Percentiles rank a stretch among this genome's conserved stretches.
Conservation (phyloP, 2,888 invertebrate genomes). For the Acronicta alni region DNA sequence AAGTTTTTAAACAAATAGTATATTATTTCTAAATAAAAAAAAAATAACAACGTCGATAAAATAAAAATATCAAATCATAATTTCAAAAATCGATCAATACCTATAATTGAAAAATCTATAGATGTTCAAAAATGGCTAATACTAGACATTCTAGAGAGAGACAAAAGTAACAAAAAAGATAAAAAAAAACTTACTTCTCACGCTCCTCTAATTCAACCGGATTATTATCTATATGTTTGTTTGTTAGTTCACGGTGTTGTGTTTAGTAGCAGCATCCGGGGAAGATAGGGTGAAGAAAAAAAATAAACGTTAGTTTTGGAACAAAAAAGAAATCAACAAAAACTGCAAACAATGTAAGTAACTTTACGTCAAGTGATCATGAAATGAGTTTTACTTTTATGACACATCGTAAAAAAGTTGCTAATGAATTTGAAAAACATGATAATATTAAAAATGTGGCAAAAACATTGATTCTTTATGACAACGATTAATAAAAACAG, state of each 20-base stretch:
- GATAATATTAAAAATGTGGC: slow-evolving; percentile 5
- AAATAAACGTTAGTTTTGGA: slow-evolving; percentile 66
- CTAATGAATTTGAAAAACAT: slow-evolving; percentile 15
- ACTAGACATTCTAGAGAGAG: slow-evolving; percentile 51
- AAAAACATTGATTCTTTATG: slow-evolving; percentile 28
- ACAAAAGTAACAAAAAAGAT: slow-evolving; percentile 44
- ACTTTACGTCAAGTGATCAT: slow-evolving; percentile 21
- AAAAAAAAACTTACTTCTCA: slow-evolving; percentile 93
- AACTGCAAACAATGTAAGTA: slow-evolving; percentile 29
- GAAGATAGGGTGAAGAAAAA: slow-evolving; percentile 69
- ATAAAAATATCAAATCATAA: slow-evolving; percentile 21
- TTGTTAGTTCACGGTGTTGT: slow-evolving; percentile 82
- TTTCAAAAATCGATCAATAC: slow-evolving; percentile 59
- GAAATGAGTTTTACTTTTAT: slow-evolving; percentile 13
- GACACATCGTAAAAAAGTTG: background rate
- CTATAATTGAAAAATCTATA: slow-evolving; percentile 36
- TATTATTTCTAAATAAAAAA: slow-evolving; percentile 10
- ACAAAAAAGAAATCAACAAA: slow-evolving; percentile 25
- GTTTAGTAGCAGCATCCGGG: slow-evolving; percentile 85
- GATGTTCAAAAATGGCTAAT: slow-evolving; percentile 45
- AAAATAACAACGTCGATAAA: slow-evolving; percentile 10
- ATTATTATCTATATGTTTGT: slow-evolving; percentile 91
- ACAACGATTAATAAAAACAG: slow-evolving; percentile 37
- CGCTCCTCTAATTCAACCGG: slow-evolving; percentile 95
- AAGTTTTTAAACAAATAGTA: slow-evolving; percentile 40